phyloP scores from a whole-genome alignment of 2,797 vertebrate genomes.

The Pipistrellus kuhlii region DNA sequence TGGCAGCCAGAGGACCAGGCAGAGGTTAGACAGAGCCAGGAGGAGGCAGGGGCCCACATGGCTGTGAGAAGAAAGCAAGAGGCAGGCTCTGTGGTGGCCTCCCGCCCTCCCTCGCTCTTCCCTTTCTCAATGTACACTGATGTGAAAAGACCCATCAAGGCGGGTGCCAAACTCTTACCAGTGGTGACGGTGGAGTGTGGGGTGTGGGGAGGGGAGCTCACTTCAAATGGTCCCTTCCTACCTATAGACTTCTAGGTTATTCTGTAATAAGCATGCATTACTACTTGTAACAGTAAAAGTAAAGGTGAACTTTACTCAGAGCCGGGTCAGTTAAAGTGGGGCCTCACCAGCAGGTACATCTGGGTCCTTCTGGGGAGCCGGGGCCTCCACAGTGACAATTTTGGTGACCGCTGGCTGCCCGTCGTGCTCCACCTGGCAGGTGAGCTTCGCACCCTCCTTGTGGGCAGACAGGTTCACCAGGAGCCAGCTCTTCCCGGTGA shows the following conservation, averaged over 20 bases:
- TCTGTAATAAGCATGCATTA: neutral
- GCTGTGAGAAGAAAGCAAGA: neutral
- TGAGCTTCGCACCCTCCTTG: conserved; percentile 65
- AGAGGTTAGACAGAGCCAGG: neutral
- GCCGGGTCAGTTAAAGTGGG: neutral
- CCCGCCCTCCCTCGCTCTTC: too few relatives aligned
- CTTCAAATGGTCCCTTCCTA: neutral
- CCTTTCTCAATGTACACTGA: neutral
- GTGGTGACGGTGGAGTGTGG: neutral
- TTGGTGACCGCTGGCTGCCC: neutral
- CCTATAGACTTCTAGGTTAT: neutral
- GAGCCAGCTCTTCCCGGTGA: neutral
- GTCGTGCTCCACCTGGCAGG: conserved; percentile 81
- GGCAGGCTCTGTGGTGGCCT: accelerated
- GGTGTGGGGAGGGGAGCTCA: neutral
- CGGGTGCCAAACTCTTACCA: neutral
- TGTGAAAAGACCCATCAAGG: neutral
- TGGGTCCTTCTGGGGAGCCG: neutral
- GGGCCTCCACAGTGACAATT: neutral
- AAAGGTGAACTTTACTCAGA: neutral
- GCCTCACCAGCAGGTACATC: conserved; percentile 53
- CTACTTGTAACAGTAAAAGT: neutral
- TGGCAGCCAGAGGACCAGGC: neutral
- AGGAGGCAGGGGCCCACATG: accelerated
- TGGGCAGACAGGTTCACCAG: neutral